Evolutionary conservation across 1,140 invertebrate species (phyloP), one percentile per base, ranked within the genome.

Genomic region (Camponotus vicinus): DNA sequence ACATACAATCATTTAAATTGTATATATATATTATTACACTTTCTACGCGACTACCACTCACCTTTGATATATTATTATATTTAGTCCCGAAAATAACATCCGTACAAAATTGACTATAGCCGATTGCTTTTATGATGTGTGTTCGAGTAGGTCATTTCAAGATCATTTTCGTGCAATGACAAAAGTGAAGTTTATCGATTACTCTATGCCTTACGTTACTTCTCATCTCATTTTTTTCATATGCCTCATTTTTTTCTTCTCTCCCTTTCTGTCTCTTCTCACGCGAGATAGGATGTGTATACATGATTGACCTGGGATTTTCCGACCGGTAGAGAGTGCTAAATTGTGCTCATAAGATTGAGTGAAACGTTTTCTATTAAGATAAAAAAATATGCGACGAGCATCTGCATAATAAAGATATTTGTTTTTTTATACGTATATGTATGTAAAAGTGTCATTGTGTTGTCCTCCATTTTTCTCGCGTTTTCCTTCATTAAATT

Each of bases 41-140:
- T 78, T 73, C 88, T 89, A 91, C 85, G 59, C 87, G 86, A 66
- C 82, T 92, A 89, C 87, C 89, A 76, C 79, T 86, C 85, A 90
- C 21, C 79, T 85, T 91, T 89, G 83, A 88, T 91, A 88, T 89
- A 84, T 85, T 82, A 87, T 86, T 90, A 83, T 92, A 92, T 90
- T 92, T 92, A 80, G 77, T 91, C 91, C 88, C 92, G 91, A 94
- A 95, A 94, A 94, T 95, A 95, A 94, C 91, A 92, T 92, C 90
- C 92, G 93, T 95, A 95, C 90, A 95, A 95, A 95, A 94, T 95
- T 94, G 94, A 94, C 93, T 94, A 94, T 88, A 93, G 91, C 92
- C 91, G 92, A 94, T 94, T 95, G 94, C 94, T 94, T 95, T 91
- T 93, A 92, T 90, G 92, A 91, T 92, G 91, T 93, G 79, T 83